Conservation (phyloP, 2,888 invertebrate species). For the Agonopterix subpropinquella region DNA sequence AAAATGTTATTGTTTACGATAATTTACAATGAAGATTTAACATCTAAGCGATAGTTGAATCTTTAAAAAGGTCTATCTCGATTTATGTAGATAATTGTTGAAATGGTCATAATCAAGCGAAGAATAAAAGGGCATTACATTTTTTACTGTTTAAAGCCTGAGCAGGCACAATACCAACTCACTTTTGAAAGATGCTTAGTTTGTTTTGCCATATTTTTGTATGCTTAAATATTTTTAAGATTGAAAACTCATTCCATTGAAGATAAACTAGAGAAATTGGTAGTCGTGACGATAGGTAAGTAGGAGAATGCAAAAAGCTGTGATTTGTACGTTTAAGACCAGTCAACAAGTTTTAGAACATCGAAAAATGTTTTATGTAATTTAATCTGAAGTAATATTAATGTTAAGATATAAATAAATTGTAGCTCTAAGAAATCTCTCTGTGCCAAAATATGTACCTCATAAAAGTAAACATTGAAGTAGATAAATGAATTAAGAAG, state of each 20-base stretch:
- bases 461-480: conserved; percentile 76
- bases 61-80: too few relatives aligned
- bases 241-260: conserved; percentile 62
- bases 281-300: conserved; percentile 68
- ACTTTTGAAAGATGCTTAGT: conserved; percentile 2
- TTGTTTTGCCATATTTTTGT: conserved; percentile 60
- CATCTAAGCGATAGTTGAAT: too few relatives aligned
- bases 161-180: too few relatives aligned
- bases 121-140: too few relatives aligned
- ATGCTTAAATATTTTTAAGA: conserved; percentile 45
- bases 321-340: conserved; percentile 75
- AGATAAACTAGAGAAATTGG: conserved; percentile 54
- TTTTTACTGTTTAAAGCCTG: too few relatives aligned
- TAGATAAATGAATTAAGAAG: conserved; percentile 65
- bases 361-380: conserved; percentile 72
- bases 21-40: too few relatives aligned
- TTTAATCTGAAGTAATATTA: conserved; percentile 55
- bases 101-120: too few relatives aligned
- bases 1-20: too few relatives aligned
- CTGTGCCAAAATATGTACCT: conserved; percentile 90
- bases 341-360: conserved; percentile 75
- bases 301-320: conserved; percentile 72
- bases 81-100: too few relatives aligned
- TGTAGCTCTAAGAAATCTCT: conserved; percentile 77
- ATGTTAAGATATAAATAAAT: conserved; percentile 60